phyloP scores from a whole-genome alignment of 2,113 vertebrate species.

The Seriola rivoliana region DNA sequence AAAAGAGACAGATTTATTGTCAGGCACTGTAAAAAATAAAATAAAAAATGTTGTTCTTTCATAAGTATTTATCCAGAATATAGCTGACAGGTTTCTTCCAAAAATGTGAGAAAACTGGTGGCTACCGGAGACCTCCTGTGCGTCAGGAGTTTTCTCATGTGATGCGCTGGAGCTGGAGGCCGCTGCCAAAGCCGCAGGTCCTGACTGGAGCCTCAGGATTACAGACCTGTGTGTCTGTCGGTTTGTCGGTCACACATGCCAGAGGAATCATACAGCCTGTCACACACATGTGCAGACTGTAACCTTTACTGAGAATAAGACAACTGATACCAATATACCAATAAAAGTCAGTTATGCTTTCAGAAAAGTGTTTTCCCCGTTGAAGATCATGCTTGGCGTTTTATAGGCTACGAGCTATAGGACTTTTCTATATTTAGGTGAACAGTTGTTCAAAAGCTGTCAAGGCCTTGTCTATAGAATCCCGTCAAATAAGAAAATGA shows the following conservation, averaged over 20 bases:
- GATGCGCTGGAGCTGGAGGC: conserved; percentile 54
- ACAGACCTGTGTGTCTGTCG: conserved; percentile 31
- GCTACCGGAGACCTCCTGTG: conserved; percentile 55
- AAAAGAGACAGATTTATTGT: conserved; percentile 33
- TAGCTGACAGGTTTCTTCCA: conserved; percentile 27
- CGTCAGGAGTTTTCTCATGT: conserved; percentile 52
- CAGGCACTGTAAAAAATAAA: background rate
- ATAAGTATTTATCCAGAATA: conserved; percentile 36
- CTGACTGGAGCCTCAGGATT: conserved; percentile 55
- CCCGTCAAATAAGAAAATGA: background rate
- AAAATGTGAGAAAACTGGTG: conserved; percentile 15
- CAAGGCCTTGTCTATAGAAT: background rate
- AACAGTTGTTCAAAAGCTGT: background rate
- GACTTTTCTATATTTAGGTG: background rate
- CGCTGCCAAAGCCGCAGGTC: conserved; percentile 67
- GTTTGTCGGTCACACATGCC: conserved; percentile 27
- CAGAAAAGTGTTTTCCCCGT: background rate
- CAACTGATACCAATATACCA: background rate
- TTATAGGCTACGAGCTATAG: background rate
- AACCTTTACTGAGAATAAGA: background rate
- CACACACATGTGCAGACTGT: conserved; percentile 7
- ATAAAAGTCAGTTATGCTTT: background rate
- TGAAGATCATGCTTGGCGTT: background rate
- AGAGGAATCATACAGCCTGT: conserved; percentile 20
- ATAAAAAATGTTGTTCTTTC: conserved; percentile 1